These are phyloP conservation scores for Oryzaephilus surinamensis DNA, from an alignment of 1,140 invertebrate species.

Conservation along the genomic window DNA sequence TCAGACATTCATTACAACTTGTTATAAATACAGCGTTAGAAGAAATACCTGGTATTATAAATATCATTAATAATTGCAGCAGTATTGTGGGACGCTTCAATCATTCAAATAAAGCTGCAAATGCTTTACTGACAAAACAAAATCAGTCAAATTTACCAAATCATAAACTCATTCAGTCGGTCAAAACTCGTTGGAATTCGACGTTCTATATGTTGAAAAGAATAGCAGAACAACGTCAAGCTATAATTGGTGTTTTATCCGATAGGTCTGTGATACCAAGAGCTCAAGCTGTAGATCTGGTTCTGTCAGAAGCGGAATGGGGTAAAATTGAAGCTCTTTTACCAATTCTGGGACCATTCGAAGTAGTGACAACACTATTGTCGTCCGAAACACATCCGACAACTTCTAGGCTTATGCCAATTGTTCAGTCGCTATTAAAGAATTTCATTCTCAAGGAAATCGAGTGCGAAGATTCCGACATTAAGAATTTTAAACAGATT, in stretches of 20 bases:
- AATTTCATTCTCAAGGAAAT: too few species aligned
- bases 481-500: too few species aligned
- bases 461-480: too few species aligned
- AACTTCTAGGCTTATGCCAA: conserved; percentile 1
- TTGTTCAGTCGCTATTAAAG: too few species aligned
- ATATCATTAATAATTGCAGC: background rate
- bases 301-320: conserved; percentile 7
- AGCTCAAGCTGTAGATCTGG: background rate
- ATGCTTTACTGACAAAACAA: background rate
- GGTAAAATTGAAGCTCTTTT: conserved; percentile 5
- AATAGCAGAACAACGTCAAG: conserved; percentile 7
- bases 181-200: conserved; percentile 8
- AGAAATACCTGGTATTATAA: background rate
- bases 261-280: background rate
- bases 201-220: conserved; percentile 13
- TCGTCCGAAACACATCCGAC: conserved; percentile 8
- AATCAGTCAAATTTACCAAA: background rate
- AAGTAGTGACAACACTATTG: conserved; percentile 8
- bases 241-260: conserved; percentile 3
- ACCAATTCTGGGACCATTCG: conserved; percentile 12
- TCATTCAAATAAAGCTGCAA: background rate
- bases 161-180: background rate
- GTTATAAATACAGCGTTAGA: too few species aligned
- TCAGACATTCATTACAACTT: too few species aligned
- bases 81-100: background rate